Conservation (phyloP, 2,888 invertebrate genomes). For the Caenorhabditis angaria region DNA sequence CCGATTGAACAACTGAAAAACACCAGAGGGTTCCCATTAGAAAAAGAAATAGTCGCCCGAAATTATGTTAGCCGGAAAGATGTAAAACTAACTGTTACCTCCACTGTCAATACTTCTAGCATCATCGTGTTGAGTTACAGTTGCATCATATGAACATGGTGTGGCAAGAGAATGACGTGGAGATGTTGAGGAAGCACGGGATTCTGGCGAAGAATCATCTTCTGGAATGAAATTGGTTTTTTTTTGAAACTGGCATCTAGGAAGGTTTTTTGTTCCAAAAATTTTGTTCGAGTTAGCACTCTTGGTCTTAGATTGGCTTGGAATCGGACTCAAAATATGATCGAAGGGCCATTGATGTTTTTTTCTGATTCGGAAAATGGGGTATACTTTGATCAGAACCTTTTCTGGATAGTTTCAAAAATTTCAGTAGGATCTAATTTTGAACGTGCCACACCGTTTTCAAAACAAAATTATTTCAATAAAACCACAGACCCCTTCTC, state of each 20-base stretch:
- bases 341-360: no score
- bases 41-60: background rate
- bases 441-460: no score
- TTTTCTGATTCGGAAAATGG: no score
- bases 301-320: no score
- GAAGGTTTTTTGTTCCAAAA: no score
- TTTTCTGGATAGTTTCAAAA: no score
- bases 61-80: background rate
- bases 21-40: background rate
- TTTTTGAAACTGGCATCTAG: no score
- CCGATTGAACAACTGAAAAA: slow-evolving; percentile 71
- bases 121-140: slow-evolving; percentile 28
- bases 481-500: background rate
- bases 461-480: no score
- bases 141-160: slow-evolving; percentile 59
- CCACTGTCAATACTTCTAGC: slow-evolving; percentile 58
- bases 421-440: no score
- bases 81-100: slow-evolving; percentile 42
- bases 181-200: slow-evolving; percentile 57
- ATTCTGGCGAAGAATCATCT: slow-evolving; percentile 65
- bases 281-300: no score
- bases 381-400: no score
- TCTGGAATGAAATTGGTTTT: slow-evolving; percentile 24
- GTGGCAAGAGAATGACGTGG: slow-evolving; percentile 59
- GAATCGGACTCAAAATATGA: no score